phyloP scores from a whole-genome alignment of 1,140 invertebrate genomes.

The Archivesica marissinica region DNA sequence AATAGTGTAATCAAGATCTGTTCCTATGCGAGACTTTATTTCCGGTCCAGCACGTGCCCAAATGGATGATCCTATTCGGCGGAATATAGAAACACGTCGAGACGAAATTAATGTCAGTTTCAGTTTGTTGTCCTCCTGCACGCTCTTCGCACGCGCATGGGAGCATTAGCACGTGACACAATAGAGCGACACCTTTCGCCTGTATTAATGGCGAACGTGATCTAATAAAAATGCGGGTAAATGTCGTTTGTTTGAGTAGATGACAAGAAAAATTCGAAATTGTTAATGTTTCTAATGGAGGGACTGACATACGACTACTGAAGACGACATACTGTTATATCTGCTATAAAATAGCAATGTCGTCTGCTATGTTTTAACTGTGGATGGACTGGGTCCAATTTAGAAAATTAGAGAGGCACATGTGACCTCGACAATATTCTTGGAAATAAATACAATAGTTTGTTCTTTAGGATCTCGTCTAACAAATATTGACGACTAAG shows the following conservation, averaged over 20 bases:
- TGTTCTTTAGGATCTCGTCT: too few relatives aligned
- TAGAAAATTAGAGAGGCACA: too few relatives aligned
- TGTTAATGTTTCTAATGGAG: slow-evolving; percentile 49
- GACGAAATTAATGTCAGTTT: slow-evolving; percentile 52
- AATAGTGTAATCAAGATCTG: slow-evolving; percentile 18
- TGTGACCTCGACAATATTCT: too few relatives aligned
- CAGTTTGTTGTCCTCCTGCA: slow-evolving; percentile 44
- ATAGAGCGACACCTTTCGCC: slow-evolving; percentile 57
- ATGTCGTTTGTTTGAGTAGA: slow-evolving; percentile 35
- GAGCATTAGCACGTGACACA: slow-evolving; percentile 58
- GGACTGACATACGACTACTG: slow-evolving; percentile 32
- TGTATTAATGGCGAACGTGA: slow-evolving; percentile 48
- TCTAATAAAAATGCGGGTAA: slow-evolving; percentile 61
- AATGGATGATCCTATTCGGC: slow-evolving; percentile 19
- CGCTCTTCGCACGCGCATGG: slow-evolving; percentile 55
- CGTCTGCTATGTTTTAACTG: too few relatives aligned
- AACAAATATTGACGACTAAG: too few relatives aligned
- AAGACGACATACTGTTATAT: slow-evolving; percentile 21
- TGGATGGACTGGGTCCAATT: too few relatives aligned
- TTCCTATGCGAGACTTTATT: slow-evolving; percentile 34
- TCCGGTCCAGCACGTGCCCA: slow-evolving; percentile 42
- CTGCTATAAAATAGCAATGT: neutral
- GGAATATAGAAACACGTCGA: slow-evolving; percentile 25
- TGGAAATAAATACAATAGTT: too few relatives aligned
- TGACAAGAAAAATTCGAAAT: slow-evolving; percentile 37